Percentiles rank a stretch among this genome's conserved stretches.
These are phyloP conservation scores for Bactericera cockerelli DNA, from an alignment of 1,140 invertebrate species.

Conservation along the genomic window DNA sequence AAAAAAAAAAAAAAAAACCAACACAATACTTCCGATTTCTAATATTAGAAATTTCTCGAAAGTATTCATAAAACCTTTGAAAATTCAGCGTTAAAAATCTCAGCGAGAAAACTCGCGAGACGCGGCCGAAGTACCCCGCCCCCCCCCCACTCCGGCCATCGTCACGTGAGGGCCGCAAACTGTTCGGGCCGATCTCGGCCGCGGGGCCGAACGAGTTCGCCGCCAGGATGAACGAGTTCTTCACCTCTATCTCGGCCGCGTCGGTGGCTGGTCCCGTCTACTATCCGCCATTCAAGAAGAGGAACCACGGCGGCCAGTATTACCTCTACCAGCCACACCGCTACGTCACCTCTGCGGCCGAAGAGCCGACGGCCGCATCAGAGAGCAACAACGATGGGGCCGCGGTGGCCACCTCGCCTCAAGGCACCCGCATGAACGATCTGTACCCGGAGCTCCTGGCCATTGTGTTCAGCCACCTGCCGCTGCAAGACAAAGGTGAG, in stretches of 20 bases:
- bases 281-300: background rate
- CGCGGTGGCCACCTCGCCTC: background rate
- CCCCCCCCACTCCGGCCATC: too few relatives aligned
- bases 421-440: slow-evolving; percentile 60
- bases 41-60: too few relatives aligned
- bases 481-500: slow-evolving; percentile 58
- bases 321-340: slow-evolving; percentile 1
- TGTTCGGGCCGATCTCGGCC: too few relatives aligned
- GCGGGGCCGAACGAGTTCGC: too few relatives aligned
- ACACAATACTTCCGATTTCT: too few relatives aligned
- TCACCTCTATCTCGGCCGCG: background rate
- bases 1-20: too few relatives aligned
- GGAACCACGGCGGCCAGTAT: background rate
- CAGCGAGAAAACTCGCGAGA: too few relatives aligned
- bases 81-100: too few relatives aligned
- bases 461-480: slow-evolving; percentile 77
- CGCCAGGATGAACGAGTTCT: background rate
- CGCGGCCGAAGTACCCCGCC: too few relatives aligned
- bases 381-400: background rate
- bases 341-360: background rate
- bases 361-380: too few relatives aligned
- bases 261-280: background rate
- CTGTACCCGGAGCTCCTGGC: slow-evolving; percentile 84
- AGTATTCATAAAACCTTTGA: too few relatives aligned
- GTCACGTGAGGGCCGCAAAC: too few relatives aligned